Evolutionary conservation across 2,797 vertebrate genomes (phyloP).

Genomic region (Pogoniulus pusillus): DNA sequence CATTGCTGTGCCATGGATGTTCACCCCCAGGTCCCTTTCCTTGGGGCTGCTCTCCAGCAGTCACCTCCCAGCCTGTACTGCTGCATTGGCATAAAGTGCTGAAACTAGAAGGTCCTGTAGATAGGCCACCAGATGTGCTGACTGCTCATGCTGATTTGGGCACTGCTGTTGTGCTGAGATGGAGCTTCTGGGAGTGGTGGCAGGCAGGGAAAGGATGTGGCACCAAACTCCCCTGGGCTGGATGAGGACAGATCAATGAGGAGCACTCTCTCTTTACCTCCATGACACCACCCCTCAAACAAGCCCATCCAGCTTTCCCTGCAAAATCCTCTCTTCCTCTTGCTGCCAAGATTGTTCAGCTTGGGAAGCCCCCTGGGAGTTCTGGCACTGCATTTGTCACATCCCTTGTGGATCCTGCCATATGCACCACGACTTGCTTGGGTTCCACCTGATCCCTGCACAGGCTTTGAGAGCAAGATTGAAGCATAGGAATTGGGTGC

Average conservation of each 20-base stretch:
- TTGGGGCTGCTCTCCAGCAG: too few species aligned
- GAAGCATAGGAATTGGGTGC: background rate
- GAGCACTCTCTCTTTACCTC: background rate
- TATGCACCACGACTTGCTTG: background rate
- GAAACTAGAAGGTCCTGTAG: background rate
- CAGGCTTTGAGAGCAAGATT: background rate
- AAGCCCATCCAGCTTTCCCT: background rate
- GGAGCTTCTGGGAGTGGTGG: background rate
- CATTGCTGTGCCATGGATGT: too few species aligned
- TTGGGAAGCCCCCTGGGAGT: accelerated
- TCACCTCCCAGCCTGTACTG: too few species aligned
- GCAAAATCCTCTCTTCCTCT: background rate
- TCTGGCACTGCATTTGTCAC: background rate
- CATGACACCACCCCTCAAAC: background rate
- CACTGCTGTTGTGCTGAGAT: background rate
- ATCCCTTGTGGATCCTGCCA: background rate
- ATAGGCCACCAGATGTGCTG: too few species aligned
- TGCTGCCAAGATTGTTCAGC: background rate
- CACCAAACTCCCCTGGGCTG: background rate
- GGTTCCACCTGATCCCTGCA: background rate
- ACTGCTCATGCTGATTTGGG: background rate
- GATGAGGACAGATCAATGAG: background rate
- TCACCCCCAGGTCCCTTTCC: too few species aligned
- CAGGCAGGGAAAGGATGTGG: background rate
- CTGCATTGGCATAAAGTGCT: background rate